A percentile compares a stretch with the other conserved stretches of the same genome.
Evolutionary conservation across 2,888 invertebrate species (phyloP).

Genomic region (Zygogramma bicolorata): DNA sequence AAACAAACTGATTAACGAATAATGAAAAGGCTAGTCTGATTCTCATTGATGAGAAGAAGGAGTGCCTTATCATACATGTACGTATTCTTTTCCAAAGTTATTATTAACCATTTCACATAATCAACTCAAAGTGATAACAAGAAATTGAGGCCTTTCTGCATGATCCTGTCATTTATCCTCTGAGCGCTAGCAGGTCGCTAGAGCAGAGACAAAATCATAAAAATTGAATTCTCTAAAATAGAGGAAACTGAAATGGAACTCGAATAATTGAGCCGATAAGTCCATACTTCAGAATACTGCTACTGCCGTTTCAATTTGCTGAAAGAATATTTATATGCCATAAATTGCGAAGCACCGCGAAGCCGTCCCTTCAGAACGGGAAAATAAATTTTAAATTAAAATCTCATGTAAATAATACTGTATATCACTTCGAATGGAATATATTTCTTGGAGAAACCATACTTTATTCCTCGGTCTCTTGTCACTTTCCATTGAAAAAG

Average conservation of each 20-base stretch:
- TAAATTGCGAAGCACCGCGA: conserved; percentile 37
- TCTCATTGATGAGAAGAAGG: too few relatives aligned
- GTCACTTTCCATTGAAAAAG: conserved; percentile 29
- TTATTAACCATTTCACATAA: too few relatives aligned
- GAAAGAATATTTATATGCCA: conserved; percentile 31
- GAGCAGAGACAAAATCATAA: neutral
- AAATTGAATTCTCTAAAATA: neutral
- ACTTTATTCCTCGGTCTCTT: conserved; percentile 34
- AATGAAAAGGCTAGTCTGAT: too few relatives aligned
- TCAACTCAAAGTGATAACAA: too few relatives aligned
- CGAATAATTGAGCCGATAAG: conserved; percentile 27
- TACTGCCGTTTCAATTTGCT: conserved; percentile 28
- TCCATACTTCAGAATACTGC: conserved; percentile 23
- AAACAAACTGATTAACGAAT: too few relatives aligned
- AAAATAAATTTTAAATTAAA: conserved; percentile 40
- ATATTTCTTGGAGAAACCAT: conserved; percentile 37
- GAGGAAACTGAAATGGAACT: neutral
- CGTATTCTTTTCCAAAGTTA: too few relatives aligned
- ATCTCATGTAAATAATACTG: conserved; percentile 42
- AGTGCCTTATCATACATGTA: too few relatives aligned
- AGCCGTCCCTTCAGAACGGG: conserved; percentile 26
- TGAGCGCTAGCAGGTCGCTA: neutral
- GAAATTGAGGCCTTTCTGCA: too few relatives aligned
- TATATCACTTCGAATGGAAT: conserved; percentile 38
- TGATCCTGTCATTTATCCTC: too few relatives aligned